Conservation (phyloP, 1,140 invertebrate species). For the Drosophila persimilis region DNA sequence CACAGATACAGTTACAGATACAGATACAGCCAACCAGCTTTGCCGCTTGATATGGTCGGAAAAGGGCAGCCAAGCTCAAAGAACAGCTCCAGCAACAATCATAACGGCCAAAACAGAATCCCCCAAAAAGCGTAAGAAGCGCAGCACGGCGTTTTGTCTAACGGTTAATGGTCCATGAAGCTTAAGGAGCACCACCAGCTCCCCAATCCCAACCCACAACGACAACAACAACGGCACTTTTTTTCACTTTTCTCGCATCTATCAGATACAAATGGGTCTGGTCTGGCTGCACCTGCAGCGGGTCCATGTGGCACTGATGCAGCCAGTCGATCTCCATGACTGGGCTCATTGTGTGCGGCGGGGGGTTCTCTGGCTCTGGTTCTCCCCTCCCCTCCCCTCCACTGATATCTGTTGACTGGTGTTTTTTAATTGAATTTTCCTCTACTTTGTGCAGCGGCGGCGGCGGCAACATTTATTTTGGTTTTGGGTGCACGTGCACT, state of each 20-base stretch:
- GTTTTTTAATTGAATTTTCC: constrained; percentile 65
- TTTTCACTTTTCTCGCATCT: constrained; percentile 71
- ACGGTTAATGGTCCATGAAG: constrained; percentile 55
- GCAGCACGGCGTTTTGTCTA: constrained; percentile 62
- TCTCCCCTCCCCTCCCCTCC: neutral
- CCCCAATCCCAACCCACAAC: neutral
- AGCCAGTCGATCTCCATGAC: constrained; percentile 53
- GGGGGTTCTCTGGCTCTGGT: too few relatives aligned
- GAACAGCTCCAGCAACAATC: constrained; percentile 33
- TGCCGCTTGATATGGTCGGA: constrained; percentile 51
- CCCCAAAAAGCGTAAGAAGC: constrained; percentile 40
- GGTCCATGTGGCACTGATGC: constrained; percentile 6
- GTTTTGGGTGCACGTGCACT: constrained; percentile 2
- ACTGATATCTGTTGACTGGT: constrained; percentile 36
- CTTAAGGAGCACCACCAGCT: constrained; percentile 30
- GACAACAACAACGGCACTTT: constrained; percentile 61
- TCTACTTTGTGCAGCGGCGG: constrained; percentile 39
- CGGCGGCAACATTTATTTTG: constrained; percentile 38
- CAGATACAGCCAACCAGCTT: constrained; percentile 52
- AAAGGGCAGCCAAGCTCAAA: constrained; percentile 56
- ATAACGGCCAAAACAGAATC: constrained; percentile 62
- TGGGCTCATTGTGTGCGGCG: constrained; percentile 32
- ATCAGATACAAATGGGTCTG: constrained; percentile 44
- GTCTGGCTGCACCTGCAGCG: constrained; percentile 26
- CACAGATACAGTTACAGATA: constrained; percentile 30